These are phyloP conservation scores for Temnothorax rugatulus DNA, from an alignment of 2,888 invertebrate species.

Conservation along the genomic window DNA sequence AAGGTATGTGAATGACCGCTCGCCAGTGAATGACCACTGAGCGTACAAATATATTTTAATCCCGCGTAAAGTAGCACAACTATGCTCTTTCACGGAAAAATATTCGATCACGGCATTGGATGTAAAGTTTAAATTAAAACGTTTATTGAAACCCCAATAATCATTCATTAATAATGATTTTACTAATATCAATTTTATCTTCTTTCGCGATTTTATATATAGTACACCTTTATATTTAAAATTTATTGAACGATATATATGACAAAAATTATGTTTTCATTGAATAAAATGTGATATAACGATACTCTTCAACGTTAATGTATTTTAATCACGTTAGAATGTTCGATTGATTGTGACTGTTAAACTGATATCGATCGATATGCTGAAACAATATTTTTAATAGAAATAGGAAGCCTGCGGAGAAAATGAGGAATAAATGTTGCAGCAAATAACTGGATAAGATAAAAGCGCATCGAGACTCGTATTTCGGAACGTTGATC, in stretches of 20 bases:
- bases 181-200: neutral
- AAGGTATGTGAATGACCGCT: slow-evolving; percentile 49
- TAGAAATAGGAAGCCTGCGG: neutral
- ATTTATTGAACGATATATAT: neutral
- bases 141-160: neutral
- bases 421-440: neutral
- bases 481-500: slow-evolving; percentile 3
- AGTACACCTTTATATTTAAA: neutral
- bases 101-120: too few species aligned
- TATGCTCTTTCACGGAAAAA: neutral
- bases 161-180: neutral
- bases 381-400: neutral
- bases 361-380: neutral
- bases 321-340: neutral
- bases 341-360: neutral
- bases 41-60: slow-evolving; percentile 15
- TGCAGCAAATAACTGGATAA: neutral
- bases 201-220: neutral
- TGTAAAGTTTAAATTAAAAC: neutral
- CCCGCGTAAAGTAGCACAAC: too few species aligned
- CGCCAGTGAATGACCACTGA: slow-evolving; percentile 13
- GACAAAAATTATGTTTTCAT: neutral
- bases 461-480: slow-evolving; percentile 1
- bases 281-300: neutral
- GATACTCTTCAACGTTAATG: neutral